These are phyloP conservation scores for Odontocerum albicorne DNA, from an alignment of 2,888 invertebrate genomes.

Conservation along the genomic window DNA sequence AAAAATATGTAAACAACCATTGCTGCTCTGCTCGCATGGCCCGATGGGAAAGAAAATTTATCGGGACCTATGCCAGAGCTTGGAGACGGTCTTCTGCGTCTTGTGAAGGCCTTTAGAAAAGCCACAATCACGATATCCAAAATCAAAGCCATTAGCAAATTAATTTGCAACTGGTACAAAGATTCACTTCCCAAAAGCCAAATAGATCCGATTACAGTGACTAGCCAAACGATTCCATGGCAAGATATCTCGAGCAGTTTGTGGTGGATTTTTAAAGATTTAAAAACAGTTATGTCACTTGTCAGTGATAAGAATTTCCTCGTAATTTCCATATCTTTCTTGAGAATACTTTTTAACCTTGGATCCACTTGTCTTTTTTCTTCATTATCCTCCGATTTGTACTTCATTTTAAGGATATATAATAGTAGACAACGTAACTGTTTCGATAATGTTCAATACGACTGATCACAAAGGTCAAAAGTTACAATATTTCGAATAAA, in stretches of 20 bases:
- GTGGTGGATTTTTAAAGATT: constrained; percentile 28
- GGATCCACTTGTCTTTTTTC: constrained; percentile 30
- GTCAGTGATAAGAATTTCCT: constrained; percentile 18
- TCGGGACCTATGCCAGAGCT: constrained; percentile 79
- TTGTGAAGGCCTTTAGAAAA: constrained; percentile 72
- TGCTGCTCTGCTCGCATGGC: constrained; percentile 85
- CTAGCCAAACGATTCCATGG: constrained; percentile 87
- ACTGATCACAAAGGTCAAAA: too few species aligned
- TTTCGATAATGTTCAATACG: too few species aligned
- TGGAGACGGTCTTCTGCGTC: constrained; percentile 75
- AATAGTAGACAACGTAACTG: too few species aligned
- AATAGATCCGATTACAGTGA: constrained; percentile 73
- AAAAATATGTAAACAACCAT: constrained; percentile 75
- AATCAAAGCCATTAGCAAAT: constrained; percentile 78
- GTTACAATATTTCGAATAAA: too few species aligned
- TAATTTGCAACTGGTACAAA: constrained; percentile 80
- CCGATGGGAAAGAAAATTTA: constrained; percentile 91
- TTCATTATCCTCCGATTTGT: constrained; percentile 14
- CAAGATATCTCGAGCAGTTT: constrained; percentile 65
- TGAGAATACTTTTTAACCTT: constrained; percentile 22
- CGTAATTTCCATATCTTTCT: constrained; percentile 26
- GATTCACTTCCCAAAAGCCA: constrained; percentile 71
- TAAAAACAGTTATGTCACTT: constrained; percentile 24
- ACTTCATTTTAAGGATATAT: constrained; percentile 23
- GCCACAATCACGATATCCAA: constrained; percentile 80